These are phyloP conservation scores for Pterocles orientalis DNA, from an alignment of 2,113 vertebrate genomes.

Conservation along the genomic window DNA sequence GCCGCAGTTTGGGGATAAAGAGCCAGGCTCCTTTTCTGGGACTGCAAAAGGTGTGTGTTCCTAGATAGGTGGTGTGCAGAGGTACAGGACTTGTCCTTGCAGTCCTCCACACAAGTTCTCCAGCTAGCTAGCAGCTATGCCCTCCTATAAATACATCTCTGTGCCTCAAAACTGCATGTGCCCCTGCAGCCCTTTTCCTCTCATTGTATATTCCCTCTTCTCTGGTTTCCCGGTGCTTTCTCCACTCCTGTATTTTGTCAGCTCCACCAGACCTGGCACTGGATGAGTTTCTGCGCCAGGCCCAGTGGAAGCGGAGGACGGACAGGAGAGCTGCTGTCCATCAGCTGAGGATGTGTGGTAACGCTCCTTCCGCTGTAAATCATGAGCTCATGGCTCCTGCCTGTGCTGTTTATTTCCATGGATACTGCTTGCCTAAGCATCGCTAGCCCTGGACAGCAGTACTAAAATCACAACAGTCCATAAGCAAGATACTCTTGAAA, in stretches of 20 bases:
- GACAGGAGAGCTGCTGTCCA: not conserved
- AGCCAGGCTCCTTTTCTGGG: not conserved
- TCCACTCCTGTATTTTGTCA: not conserved
- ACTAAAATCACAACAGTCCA: not conserved
- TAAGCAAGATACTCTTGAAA: not conserved
- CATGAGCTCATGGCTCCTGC: not conserved
- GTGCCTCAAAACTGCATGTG: not conserved
- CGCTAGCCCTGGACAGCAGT: not conserved
- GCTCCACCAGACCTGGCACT: not conserved
- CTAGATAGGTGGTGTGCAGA: not conserved
- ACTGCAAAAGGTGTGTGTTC: not conserved
- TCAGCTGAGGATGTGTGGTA: not conserved
- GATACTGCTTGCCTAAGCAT: not conserved
- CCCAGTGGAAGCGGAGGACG: rapidly evolving
- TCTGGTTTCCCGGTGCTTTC: not conserved
- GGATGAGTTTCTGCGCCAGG: not conserved
- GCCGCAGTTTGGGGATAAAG: not conserved
- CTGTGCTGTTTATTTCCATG: not conserved
- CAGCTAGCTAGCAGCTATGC: not conserved
- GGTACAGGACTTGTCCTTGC: not conserved
- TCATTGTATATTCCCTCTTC: not conserved
- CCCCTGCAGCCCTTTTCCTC: not conserved
- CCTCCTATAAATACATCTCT: not conserved
- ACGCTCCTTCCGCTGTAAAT: not conserved
- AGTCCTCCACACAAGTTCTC: not conserved